Percentiles rank a stretch among this genome's conserved stretches.
Evolutionary conservation across 2,888 invertebrate species (phyloP).

Genomic region (Cantharis rustica): DNA sequence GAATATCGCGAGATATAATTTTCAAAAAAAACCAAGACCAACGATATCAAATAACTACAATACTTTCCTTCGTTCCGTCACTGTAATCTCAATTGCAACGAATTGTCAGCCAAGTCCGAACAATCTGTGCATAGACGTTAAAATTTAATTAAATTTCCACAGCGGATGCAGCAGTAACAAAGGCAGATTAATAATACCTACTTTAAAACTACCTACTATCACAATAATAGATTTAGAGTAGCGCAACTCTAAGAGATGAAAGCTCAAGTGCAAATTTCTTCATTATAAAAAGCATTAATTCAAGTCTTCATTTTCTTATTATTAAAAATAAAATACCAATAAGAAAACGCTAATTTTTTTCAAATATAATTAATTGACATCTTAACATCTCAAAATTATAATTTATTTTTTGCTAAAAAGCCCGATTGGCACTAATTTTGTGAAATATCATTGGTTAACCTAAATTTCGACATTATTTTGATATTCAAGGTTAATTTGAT

Average conservation of each 20-base stretch:
- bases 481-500: no score
- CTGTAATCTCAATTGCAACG: slow-evolving; percentile 17
- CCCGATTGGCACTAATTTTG: no score
- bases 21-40: slow-evolving; percentile 17
- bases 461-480: no score
- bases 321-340: no score
- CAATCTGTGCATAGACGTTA: slow-evolving; percentile 11
- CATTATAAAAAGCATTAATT: background rate
- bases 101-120: slow-evolving; percentile 3
- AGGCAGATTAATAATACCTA: slow-evolving; percentile 1
- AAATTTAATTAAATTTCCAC: slow-evolving; percentile 20
- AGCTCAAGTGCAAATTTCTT: background rate
- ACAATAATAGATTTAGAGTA: background rate
- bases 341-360: no score
- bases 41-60: slow-evolving; percentile 18
- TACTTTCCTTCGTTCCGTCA: slow-evolving; percentile 12
- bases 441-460: no score
- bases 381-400: no score
- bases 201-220: slow-evolving; percentile 8
- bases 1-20: slow-evolving; percentile 10
- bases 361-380: no score
- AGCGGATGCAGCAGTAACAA: slow-evolving; percentile 5
- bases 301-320: background rate
- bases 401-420: no score
- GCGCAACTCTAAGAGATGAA: background rate